Conservation (phyloP, 1,140 invertebrate species). For the Lordiphosa clarofinis region DNA sequence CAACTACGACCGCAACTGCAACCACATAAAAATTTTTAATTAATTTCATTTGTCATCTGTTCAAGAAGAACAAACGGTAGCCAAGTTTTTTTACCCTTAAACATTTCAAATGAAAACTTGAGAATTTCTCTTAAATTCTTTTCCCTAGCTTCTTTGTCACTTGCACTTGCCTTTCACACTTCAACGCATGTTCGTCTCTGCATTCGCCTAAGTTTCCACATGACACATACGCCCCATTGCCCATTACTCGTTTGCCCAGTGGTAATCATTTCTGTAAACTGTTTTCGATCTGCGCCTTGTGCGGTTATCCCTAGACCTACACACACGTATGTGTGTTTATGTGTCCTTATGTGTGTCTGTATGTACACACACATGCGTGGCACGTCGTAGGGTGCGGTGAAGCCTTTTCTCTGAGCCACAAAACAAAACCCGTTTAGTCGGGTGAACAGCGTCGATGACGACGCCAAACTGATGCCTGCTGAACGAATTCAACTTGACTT, state of each 20-base stretch:
- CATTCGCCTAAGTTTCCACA: conserved; percentile 24
- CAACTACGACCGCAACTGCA: no score
- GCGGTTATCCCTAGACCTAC: conserved; percentile 11
- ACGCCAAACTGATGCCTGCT: conserved; percentile 1
- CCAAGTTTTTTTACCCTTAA: no score
- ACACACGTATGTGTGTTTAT: background rate
- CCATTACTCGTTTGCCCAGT: conserved; percentile 67
- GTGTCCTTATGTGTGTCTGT: conserved; percentile 36
- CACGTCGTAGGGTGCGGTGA: conserved; percentile 1
- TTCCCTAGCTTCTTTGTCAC: background rate
- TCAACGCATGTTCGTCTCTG: conserved; percentile 16
- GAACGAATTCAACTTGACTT: conserved; percentile 49
- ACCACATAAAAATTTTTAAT: no score
- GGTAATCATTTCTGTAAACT: conserved; percentile 72
- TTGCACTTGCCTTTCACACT: conserved; percentile 27
- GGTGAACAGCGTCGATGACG: conserved; percentile 3
- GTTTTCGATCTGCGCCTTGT: conserved; percentile 60
- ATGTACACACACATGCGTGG: conserved; percentile 7
- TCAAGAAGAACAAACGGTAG: no score
- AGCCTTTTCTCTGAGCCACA: conserved; percentile 12
- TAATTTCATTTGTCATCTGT: no score
- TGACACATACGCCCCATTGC: conserved; percentile 64
- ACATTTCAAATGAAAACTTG: conserved; percentile 3
- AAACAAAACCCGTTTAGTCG: conserved; percentile 22
- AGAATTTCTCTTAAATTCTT: background rate